A percentile compares a stretch with the other conserved stretches of the same genome.
These are phyloP conservation scores for Diplosoma virens DNA, from an alignment of 23 tunicate genomes.

Conservation along the genomic window DNA sequence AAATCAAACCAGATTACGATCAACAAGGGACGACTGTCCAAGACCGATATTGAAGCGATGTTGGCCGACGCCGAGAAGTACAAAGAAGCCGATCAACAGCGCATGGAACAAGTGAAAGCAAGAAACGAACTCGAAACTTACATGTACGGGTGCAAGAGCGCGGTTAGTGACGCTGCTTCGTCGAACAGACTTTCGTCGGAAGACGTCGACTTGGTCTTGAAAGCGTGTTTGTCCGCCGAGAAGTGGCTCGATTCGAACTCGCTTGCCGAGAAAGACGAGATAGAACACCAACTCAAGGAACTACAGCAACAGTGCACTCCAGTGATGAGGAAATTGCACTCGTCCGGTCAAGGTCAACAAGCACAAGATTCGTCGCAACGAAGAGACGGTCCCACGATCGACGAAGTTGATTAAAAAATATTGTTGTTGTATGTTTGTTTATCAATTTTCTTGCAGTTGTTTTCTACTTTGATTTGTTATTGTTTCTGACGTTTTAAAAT, in stretches of 20 bases:
- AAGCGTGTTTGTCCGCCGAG: constrained; percentile 24
- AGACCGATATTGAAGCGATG: constrained; percentile 62
- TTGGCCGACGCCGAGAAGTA: constrained; percentile 62
- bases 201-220: constrained; percentile 28
- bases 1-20: constrained; percentile 75
- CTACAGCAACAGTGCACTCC: constrained; percentile 45
- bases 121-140: constrained; percentile 55
- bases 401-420: constrained; percentile 20
- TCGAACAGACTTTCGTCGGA: constrained; percentile 28
- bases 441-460: no score
- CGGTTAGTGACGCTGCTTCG: constrained; percentile 22
- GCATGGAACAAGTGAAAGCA: constrained; percentile 32
- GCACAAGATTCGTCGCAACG: no score
- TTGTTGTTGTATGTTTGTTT: no score
- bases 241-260: constrained; percentile 56
- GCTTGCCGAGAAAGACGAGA: constrained; percentile 54
- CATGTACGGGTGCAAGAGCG: constrained; percentile 41
- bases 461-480: no score
- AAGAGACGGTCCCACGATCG: constrained; percentile 16
- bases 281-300: constrained; percentile 42
- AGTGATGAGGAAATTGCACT: constrained; percentile 42
- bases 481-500: no score
- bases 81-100: constrained; percentile 58
- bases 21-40: constrained; percentile 56
- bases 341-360: background rate